Evolutionary conservation across 2,888 invertebrate species (phyloP).

Genomic region (Plebejus melissa): DNA sequence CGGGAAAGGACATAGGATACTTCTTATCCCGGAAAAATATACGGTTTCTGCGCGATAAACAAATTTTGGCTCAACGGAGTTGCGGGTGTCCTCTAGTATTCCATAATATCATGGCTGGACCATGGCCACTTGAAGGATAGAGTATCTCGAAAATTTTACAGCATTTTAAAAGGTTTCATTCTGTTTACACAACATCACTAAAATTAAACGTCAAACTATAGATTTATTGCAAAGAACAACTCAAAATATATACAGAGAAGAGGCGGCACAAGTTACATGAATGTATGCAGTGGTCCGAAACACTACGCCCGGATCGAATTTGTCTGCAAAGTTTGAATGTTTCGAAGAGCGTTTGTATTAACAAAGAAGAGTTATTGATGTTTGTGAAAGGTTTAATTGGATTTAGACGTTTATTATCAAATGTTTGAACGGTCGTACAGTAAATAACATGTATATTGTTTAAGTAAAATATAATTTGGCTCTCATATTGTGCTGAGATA

Average conservation of each 20-base stretch:
- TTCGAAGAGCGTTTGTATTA: constrained; percentile 57
- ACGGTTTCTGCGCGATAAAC: too few species aligned
- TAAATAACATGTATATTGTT: not conserved
- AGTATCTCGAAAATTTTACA: not conserved
- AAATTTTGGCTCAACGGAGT: too few species aligned
- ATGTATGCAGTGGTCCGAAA: constrained; percentile 56
- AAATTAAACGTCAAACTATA: constrained; percentile 5
- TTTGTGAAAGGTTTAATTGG: constrained; percentile 32
- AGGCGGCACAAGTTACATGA: constrained; percentile 29
- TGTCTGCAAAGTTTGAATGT: constrained; percentile 78
- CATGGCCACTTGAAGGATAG: not conserved
- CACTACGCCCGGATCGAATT: constrained; percentile 66
- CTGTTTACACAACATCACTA: not conserved
- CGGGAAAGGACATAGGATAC: too few species aligned
- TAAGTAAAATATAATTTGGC: not conserved
- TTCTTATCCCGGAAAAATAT: too few species aligned
- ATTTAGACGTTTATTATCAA: constrained; percentile 23
- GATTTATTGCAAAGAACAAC: constrained; percentile 25
- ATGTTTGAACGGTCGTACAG: constrained; percentile 37
- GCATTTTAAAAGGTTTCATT: not conserved
- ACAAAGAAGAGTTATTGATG: constrained; percentile 50
- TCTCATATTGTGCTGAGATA: too few species aligned
- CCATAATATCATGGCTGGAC: too few species aligned
- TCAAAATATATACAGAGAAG: constrained; percentile 24
- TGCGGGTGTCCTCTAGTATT: too few species aligned